Percentiles rank a stretch among this genome's conserved stretches.
These are phyloP conservation scores for Promerops cafer DNA, from an alignment of 2,113 vertebrate genomes.

Conservation along the genomic window DNA sequence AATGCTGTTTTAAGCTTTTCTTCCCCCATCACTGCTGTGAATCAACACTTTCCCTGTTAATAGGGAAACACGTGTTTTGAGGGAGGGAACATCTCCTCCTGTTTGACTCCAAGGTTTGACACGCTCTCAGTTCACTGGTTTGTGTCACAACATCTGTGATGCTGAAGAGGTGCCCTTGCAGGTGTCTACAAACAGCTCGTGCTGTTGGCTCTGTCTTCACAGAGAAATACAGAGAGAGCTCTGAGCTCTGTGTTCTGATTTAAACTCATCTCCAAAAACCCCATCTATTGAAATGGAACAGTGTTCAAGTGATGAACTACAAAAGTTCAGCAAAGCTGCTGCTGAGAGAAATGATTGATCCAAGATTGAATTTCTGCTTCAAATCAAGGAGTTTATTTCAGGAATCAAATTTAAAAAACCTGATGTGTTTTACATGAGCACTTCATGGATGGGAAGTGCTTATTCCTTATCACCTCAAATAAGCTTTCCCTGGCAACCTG, in stretches of 20 bases:
- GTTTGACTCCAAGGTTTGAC: neutral
- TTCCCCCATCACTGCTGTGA: neutral
- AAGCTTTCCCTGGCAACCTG: neutral
- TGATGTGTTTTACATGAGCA: neutral
- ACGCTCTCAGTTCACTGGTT: neutral
- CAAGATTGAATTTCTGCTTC: neutral
- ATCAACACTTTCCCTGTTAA: neutral
- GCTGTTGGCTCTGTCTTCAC: neutral
- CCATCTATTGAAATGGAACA: neutral
- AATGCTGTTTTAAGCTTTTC: neutral
- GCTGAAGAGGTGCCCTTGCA: neutral
- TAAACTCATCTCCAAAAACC: neutral
- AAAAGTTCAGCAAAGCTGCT: neutral
- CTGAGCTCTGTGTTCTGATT: neutral
- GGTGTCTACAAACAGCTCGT: neutral
- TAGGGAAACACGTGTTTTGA: neutral
- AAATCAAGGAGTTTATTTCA: neutral
- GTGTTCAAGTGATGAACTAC: neutral
- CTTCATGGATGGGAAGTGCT: neutral
- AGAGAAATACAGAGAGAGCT: neutral
- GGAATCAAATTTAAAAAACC: neutral
- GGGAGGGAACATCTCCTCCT: neutral
- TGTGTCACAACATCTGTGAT: slow-evolving; percentile 13
- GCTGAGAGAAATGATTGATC: neutral
- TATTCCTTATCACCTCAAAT: neutral